A percentile compares a stretch with the other conserved stretches of the same genome.
Conservation (phyloP, 23 tunicate genomes). For the Styela clava region DNA sequence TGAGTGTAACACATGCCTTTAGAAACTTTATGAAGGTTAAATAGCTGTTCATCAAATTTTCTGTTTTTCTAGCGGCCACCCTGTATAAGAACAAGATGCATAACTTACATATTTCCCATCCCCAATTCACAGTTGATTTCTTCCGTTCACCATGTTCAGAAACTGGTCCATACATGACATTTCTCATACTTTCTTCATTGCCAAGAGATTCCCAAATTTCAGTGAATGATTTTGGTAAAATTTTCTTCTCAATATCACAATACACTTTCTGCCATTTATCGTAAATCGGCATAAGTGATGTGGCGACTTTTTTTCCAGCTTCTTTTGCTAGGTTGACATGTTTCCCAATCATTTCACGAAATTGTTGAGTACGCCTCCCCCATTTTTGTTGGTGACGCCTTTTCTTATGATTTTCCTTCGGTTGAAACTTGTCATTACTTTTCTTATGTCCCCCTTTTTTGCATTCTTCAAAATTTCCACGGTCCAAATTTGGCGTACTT, state of each 20-base stretch:
- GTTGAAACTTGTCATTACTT: too few species aligned
- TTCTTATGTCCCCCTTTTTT: too few species aligned
- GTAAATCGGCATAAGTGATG: neutral
- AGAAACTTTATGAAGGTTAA: too few species aligned
- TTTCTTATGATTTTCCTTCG: too few species aligned
- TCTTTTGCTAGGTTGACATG: constrained; percentile 7
- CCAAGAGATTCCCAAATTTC: constrained; percentile 20
- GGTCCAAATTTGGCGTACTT: neutral
- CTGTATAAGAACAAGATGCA: too few species aligned
- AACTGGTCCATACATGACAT: neutral
- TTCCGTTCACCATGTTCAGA: neutral
- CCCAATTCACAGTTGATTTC: neutral
- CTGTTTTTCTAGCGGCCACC: too few species aligned
- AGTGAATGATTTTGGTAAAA: neutral
- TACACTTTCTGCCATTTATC: constrained; percentile 6
- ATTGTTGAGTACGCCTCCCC: neutral
- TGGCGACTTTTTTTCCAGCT: neutral
- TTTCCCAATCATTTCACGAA: neutral
- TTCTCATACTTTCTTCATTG: neutral
- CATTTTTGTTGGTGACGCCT: too few species aligned
- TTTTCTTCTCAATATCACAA: neutral
- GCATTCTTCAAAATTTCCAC: neutral
- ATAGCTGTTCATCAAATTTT: too few species aligned
- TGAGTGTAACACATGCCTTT: too few species aligned
- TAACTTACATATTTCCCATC: neutral